Percentiles rank a stretch among this genome's conserved stretches.
These are phyloP conservation scores for Terrapene triunguis DNA, from an alignment of 2,113 vertebrate species.

Conservation along the genomic window DNA sequence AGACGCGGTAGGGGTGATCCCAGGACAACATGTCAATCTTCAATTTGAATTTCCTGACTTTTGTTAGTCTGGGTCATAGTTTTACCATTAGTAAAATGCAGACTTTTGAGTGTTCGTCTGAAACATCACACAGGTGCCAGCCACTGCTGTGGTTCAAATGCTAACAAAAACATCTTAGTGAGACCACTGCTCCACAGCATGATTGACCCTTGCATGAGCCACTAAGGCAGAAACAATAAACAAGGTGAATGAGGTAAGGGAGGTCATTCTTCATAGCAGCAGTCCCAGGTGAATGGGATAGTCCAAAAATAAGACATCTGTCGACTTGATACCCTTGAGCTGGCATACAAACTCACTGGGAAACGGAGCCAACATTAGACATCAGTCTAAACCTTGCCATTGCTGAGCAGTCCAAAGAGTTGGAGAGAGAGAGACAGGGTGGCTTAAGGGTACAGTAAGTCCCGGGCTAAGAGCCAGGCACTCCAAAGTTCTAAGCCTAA, in stretches of 20 bases:
- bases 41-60: conserved; percentile 62
- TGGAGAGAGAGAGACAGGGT: not conserved
- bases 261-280: conserved; percentile 53
- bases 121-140: conserved; percentile 31
- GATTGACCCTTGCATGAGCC: conserved; percentile 54
- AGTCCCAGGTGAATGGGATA: conserved; percentile 59
- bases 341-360: conserved; percentile 65
- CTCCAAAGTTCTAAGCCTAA: conserved; percentile 26
- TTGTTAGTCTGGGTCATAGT: conserved; percentile 58
- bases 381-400: conserved; percentile 56
- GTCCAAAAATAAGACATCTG: conserved; percentile 80
- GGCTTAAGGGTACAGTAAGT: conserved; percentile 58
- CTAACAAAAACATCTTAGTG: conserved; percentile 65
- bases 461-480: conserved; percentile 52
- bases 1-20: not conserved
- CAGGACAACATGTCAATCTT: conserved; percentile 47
- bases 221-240: conserved; percentile 67
- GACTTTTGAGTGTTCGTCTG: conserved; percentile 47
- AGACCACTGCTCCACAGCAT: conserved; percentile 27
- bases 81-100: conserved; percentile 67
- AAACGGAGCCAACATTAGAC: conserved; percentile 67
- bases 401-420: conserved; percentile 39
- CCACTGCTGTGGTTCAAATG: conserved; percentile 56
- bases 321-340: conserved; percentile 79
- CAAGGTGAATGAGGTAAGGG: conserved; percentile 79